phyloP scores from a whole-genome alignment of 2,888 invertebrate genomes.

The Chesias legatella region DNA sequence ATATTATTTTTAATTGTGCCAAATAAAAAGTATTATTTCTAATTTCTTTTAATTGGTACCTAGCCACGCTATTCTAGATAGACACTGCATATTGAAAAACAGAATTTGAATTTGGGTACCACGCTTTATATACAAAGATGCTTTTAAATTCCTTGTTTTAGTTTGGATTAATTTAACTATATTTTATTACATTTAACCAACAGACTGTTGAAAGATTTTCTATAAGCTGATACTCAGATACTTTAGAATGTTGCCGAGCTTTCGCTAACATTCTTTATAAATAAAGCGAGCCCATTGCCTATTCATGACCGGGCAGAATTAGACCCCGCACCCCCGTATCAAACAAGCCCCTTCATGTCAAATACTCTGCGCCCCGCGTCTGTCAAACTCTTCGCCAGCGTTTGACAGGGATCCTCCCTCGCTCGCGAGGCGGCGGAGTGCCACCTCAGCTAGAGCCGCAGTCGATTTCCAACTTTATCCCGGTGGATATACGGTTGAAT shows the following conservation, averaged over 20 bases:
- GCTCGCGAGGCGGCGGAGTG: constrained; percentile 68
- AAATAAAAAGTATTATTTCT: no score
- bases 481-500: constrained; percentile 28
- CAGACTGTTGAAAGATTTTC: no score
- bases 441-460: constrained; percentile 51
- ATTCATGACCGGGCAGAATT: constrained; percentile 80
- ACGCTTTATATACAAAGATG: no score
- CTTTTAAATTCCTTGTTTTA: no score
- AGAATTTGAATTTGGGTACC: no score
- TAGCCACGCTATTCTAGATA: no score
- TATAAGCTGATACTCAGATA: no score
- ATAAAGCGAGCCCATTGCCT: constrained; percentile 80
- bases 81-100: no score
- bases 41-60: no score
- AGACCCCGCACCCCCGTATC: constrained; percentile 71
- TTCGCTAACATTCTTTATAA: constrained; percentile 76
- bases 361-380: constrained; percentile 80
- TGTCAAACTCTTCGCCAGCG: constrained; percentile 80
- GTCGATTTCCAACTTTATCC: constrained; percentile 33
- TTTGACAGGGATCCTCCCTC: constrained; percentile 80
- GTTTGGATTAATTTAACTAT: no score
- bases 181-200: no score
- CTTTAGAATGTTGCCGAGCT: constrained; percentile 41
- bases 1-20: no score
- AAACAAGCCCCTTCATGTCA: constrained; percentile 81